Conservation (phyloP, 1,140 invertebrate genomes). For the Dysdera silvatica region DNA sequence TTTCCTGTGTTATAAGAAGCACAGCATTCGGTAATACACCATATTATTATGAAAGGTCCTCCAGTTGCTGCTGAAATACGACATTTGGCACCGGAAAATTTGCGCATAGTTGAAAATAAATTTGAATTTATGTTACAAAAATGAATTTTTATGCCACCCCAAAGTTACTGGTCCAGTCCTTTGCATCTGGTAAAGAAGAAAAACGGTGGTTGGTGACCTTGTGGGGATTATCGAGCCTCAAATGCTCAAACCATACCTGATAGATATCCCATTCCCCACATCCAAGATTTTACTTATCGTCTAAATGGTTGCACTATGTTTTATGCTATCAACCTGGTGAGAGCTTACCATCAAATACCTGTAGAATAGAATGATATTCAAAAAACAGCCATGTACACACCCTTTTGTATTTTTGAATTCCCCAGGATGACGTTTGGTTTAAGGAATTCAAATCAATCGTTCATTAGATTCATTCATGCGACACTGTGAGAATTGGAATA, state of each 20-base stretch:
- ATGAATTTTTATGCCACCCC: slow-evolving; percentile 11
- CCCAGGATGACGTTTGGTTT: too few relatives aligned
- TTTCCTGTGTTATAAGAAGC: too few relatives aligned
- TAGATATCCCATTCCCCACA: background rate
- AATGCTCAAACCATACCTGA: background rate
- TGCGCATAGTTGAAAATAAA: slow-evolving; percentile 9
- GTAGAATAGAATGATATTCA: background rate
- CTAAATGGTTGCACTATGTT: background rate
- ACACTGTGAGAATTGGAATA: too few relatives aligned
- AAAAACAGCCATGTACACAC: background rate
- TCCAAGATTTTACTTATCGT: background rate
- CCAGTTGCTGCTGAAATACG: too few relatives aligned
- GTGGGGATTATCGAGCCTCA: background rate
- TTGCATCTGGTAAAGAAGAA: slow-evolving; percentile 32
- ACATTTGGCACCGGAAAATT: slow-evolving; percentile 12
- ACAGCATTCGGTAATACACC: too few relatives aligned
- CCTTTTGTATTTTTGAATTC: background rate
- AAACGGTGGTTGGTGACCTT: slow-evolving; percentile 16
- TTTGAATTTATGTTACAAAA: slow-evolving; percentile 7
- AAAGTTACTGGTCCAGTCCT: slow-evolving; percentile 5
- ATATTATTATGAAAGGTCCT: too few relatives aligned
- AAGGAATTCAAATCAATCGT: too few relatives aligned
- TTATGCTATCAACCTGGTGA: background rate
- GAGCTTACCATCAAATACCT: background rate
- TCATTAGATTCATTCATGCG: too few relatives aligned